Evolutionary conservation across 2,888 invertebrate species (phyloP).

Genomic region (Tortrix viridana): DNA sequence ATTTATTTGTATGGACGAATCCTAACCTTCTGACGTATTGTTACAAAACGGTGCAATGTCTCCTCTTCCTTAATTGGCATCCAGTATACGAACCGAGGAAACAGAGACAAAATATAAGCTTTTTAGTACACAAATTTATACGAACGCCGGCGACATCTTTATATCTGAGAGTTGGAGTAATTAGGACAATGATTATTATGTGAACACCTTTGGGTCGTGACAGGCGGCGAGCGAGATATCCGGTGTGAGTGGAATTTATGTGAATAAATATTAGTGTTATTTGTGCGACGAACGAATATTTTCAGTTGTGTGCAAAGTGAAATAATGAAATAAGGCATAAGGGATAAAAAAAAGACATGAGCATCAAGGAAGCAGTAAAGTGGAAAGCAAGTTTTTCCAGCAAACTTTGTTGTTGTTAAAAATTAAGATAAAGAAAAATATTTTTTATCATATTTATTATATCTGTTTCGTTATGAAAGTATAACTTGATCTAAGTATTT

Average conservation of each 20-base stretch:
- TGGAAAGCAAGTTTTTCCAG: no score
- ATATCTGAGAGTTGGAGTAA: conserved; percentile 14
- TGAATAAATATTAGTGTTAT: conserved; percentile 25
- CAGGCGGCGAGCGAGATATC: conserved; percentile 28
- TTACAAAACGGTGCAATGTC: conserved; percentile 15
- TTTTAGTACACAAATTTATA: conserved; percentile 32
- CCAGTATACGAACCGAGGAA: conserved; percentile 40
- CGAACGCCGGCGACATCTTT: conserved; percentile 29
- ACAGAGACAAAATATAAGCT: conserved; percentile 19
- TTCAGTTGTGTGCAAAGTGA: conserved; percentile 2
- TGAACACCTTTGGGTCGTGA: conserved; percentile 32
- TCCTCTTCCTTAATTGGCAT: conserved; percentile 45
- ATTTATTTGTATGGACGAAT: conserved; percentile 2
- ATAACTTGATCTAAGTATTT: no score
- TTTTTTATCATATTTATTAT: no score
- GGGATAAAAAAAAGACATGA: no score
- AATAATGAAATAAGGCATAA: no score
- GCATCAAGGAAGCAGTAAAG: no score
- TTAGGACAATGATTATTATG: conserved; percentile 35
- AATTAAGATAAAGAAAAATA: no score
- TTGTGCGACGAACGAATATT: conserved; percentile 11
- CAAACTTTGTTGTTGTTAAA: no score
- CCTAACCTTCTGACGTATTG: background rate
- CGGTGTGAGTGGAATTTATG: conserved; percentile 20
- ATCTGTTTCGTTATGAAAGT: no score